phyloP scores from a whole-genome alignment of 2,797 vertebrate species.

The Sibirionetta formosa region DNA sequence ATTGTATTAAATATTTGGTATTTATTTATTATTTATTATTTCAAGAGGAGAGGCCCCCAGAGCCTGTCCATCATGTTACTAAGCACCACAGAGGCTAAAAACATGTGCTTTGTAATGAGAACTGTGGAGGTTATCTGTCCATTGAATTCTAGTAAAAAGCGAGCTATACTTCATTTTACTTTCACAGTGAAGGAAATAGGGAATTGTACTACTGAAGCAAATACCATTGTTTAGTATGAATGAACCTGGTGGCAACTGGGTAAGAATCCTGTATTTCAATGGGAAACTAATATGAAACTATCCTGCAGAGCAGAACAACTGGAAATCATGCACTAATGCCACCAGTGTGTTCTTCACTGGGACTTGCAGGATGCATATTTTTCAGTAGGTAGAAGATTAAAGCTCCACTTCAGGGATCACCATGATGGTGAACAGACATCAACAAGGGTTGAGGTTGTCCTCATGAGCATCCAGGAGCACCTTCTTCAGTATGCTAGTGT shows the following conservation, averaged over 20 bases:
- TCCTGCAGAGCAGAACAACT: background rate
- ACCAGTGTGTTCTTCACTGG: background rate
- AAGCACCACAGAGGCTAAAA: background rate
- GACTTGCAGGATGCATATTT: background rate
- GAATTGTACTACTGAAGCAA: background rate
- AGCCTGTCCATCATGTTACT: background rate
- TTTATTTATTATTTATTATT: constrained; percentile 23
- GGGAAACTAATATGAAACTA: background rate
- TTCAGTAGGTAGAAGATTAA: background rate
- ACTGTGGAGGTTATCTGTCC: background rate
- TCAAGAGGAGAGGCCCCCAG: background rate
- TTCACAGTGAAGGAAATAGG: background rate
- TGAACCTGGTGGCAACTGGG: background rate
- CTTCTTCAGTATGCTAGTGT: rapidly evolving
- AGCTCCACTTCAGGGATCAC: background rate
- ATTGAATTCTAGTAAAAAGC: constrained; percentile 6
- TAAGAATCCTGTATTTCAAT: background rate
- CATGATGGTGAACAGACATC: background rate
- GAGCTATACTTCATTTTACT: background rate
- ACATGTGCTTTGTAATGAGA: background rate
- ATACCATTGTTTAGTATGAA: background rate
- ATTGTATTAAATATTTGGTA: constrained; percentile 10
- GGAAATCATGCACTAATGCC: background rate
- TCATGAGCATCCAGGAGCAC: background rate
- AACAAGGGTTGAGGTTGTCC: background rate